Base-by-base conservation (phyloP, 92 coral and sea anemone species). In the Palythoa grandiflora region DNA sequence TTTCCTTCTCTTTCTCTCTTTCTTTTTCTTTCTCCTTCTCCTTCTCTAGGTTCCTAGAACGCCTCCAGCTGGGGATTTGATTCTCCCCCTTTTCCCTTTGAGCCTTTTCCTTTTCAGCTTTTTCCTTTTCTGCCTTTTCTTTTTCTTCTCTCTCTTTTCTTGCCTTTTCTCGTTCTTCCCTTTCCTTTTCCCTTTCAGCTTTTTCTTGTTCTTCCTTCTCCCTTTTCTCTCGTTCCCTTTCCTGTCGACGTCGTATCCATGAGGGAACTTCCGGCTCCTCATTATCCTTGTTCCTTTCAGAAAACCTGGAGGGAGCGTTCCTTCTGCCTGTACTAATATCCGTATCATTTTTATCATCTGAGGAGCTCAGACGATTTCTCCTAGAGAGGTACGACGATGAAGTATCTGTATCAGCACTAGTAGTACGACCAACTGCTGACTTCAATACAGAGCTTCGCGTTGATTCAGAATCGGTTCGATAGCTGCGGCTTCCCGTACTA, bases 141-240 rank as follows among this genome's bases (percentile, higher is more conserved):
- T 89, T 87, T 78, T 59, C 88, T 86, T 89, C 86, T 44, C 77
- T 71, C 91, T 39, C 86, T 91, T 39, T 87, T 88, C 76, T 78
- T 68, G 93, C 96, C 35, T 88, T 91, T 68, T 89, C 96, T 71
- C 78, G 79, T 38, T 80, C 83, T 35, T 55, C 96, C 63, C 76
- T 86, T 85, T 89, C 94, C 20, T 92, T 92, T 53, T 92, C 92
- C 65, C 86, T 89, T 75, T 93, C 93, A 20, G 68, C 91, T 73
- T 85, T 89, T 37, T 90, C 93, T 50, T 86, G 79, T 73, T 91
- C 83, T 66, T 87, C 87, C 37, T 91, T 88, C 83, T 85, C 87
- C 78, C 87, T 93, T 75, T 96, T 90, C 79, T 96, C 95, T 77
- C 74, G 90, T 81, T 97, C 98, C 74, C 94, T 87, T 79, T 96